Percentiles rank a stretch among this genome's conserved stretches.
These are phyloP conservation scores for Bimastos eiseni DNA, from an alignment of 2,888 invertebrate genomes.

Conservation along the genomic window DNA sequence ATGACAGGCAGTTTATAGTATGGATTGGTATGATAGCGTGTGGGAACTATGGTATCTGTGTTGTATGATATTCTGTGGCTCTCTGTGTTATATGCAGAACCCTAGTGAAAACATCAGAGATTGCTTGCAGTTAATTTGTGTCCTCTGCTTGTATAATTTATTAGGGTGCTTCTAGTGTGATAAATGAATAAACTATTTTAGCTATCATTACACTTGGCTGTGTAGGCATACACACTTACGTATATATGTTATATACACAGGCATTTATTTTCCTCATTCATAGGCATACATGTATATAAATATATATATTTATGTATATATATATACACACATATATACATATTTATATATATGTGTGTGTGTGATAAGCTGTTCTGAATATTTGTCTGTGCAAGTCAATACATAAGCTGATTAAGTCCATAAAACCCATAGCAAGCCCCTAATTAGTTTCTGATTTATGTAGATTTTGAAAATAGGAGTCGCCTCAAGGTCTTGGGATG, in stretches of 20 bases:
- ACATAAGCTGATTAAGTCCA: constrained; percentile 2
- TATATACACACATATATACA: neutral
- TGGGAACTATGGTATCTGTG: constrained; percentile 1
- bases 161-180: constrained; percentile 4
- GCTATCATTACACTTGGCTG: neutral
- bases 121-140: neutral
- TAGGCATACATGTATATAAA: neutral
- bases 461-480: neutral
- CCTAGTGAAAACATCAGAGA: neutral
- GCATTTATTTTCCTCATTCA: too few species aligned
- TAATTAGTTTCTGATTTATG: constrained; percentile 13
- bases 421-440: neutral
- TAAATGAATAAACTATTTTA: neutral
- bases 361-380: neutral
- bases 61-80: neutral
- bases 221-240: neutral
- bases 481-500: too few species aligned
- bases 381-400: neutral
- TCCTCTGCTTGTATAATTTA: neutral
- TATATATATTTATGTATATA: neutral
- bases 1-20: neutral
- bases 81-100: neutral
- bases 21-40: too few species aligned
- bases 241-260: too few species aligned
- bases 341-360: neutral